These are phyloP conservation scores for Synergus japonicus DNA, from an alignment of 2,888 invertebrate species.

Conservation along the genomic window DNA sequence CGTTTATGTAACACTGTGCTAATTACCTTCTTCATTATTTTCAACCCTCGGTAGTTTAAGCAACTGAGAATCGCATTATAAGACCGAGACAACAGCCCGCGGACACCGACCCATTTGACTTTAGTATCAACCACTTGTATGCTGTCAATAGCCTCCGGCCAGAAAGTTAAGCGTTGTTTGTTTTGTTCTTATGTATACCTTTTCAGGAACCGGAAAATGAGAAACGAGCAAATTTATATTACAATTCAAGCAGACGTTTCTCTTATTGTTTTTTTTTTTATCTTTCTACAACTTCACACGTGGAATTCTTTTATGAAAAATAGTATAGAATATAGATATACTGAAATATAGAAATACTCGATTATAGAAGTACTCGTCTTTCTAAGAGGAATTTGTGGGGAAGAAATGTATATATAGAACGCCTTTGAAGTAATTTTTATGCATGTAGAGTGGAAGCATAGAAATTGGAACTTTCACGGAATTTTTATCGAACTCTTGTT, in stretches of 20 bases:
- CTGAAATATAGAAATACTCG: too few species aligned
- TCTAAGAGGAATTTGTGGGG: too few species aligned
- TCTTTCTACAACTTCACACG: neutral
- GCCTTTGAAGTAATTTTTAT: too few species aligned
- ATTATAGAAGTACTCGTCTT: too few species aligned
- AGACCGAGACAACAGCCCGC: constrained; percentile 47
- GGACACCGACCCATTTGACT: neutral
- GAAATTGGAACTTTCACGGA: neutral
- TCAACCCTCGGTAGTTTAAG: constrained; percentile 45
- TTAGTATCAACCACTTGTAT: neutral
- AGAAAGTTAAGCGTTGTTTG: neutral
- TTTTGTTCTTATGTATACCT: neutral
- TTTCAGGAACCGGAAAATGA: neutral
- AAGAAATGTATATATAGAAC: too few species aligned
- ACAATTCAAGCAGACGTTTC: neutral
- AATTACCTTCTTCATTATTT: constrained; percentile 55
- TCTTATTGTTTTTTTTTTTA: too few species aligned
- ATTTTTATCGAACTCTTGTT: neutral
- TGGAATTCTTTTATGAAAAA: neutral
- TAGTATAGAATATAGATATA: too few species aligned
- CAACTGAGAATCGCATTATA: constrained; percentile 41
- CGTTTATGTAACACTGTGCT: constrained; percentile 47
- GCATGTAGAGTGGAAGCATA: too few species aligned
- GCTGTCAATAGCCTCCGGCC: neutral
- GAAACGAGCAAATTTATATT: neutral